Evolutionary conservation across 2,797 vertebrate genomes (phyloP).

Genomic region (Malacoraja senta): DNA sequence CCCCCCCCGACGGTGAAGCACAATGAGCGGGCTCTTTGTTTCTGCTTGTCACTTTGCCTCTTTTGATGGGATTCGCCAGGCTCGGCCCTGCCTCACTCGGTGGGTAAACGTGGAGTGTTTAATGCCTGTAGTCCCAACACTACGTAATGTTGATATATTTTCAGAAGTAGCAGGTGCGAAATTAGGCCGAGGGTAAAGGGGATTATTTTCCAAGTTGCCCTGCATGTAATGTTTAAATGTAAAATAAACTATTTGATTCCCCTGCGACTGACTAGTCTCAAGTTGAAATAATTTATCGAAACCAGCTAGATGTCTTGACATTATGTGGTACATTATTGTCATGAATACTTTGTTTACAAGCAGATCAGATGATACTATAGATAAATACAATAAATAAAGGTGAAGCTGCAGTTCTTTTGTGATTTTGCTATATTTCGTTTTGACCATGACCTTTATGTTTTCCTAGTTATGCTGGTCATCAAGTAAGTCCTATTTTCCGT

Average conservation of each 20-base stretch:
- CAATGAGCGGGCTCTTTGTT: background rate
- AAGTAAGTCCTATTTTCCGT: no score
- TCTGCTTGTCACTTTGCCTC: background rate
- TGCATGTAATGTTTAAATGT: background rate
- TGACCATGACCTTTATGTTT: no score
- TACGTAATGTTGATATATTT: background rate
- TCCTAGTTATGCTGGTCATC: no score
- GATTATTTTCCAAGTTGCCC: background rate
- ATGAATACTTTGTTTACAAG: no score
- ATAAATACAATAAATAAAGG: no score
- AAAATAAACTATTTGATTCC: background rate
- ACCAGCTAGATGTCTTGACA: background rate
- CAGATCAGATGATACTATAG: no score
- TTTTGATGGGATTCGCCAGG: background rate
- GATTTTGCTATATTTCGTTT: no score
- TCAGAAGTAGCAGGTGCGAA: slow-evolving; percentile 27
- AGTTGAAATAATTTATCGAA: background rate
- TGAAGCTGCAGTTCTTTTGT: no score
- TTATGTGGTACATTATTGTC: background rate
- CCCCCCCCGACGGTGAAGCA: background rate
- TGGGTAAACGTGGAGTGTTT: background rate
- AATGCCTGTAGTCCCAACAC: background rate
- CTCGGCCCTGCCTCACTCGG: background rate
- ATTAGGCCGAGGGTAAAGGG: background rate
- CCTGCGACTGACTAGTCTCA: background rate